Conservation (phyloP, 2,888 invertebrate species). For the Meloe dianella region DNA sequence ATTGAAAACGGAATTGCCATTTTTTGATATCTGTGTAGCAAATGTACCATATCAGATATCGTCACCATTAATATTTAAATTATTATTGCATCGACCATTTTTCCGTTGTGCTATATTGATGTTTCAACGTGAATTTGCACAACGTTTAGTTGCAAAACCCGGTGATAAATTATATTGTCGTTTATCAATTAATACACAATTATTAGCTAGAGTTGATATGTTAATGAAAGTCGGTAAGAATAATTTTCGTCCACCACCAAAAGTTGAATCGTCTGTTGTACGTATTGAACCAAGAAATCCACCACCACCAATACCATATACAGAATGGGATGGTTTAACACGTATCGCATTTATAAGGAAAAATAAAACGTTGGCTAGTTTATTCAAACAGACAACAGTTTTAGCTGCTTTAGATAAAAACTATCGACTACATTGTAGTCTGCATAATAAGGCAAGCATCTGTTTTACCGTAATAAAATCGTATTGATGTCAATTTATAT, state of each 20-base stretch:
- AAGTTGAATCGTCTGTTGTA: slow-evolving; percentile 98
- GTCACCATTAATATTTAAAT: slow-evolving; percentile 94
- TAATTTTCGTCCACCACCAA: slow-evolving; percentile 98
- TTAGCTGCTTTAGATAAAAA: slow-evolving; percentile 88
- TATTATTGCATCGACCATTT: slow-evolving; percentile 83
- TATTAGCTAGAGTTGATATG: slow-evolving; percentile 92
- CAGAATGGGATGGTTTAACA: slow-evolving; percentile 98
- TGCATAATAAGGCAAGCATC: slow-evolving; percentile 76
- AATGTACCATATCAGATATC: slow-evolving; percentile 99
- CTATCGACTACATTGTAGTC: slow-evolving; percentile 85
- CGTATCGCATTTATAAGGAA: slow-evolving; percentile 94
- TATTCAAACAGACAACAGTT: slow-evolving; percentile 87
- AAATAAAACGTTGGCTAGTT: slow-evolving; percentile 92
- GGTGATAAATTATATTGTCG: slow-evolving; percentile 97
- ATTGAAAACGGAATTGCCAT: slow-evolving; percentile 91
- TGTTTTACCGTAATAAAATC: neutral
- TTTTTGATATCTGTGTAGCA: slow-evolving; percentile 97
- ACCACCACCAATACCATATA: slow-evolving; percentile 93
- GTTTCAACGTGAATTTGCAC: slow-evolving; percentile 99
- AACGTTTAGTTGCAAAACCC: slow-evolving; percentile 93
- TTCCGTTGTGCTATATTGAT: slow-evolving; percentile 96
- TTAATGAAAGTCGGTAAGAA: slow-evolving; percentile 98
- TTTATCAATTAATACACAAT: slow-evolving; percentile 94
- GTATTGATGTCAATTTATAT: slow-evolving; percentile 37
- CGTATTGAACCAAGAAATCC: slow-evolving; percentile 97